Percentiles rank a stretch among this genome's conserved stretches.
These are phyloP conservation scores for Calyptomena viridis DNA, from an alignment of 2,113 vertebrate species.

Conservation along the genomic window DNA sequence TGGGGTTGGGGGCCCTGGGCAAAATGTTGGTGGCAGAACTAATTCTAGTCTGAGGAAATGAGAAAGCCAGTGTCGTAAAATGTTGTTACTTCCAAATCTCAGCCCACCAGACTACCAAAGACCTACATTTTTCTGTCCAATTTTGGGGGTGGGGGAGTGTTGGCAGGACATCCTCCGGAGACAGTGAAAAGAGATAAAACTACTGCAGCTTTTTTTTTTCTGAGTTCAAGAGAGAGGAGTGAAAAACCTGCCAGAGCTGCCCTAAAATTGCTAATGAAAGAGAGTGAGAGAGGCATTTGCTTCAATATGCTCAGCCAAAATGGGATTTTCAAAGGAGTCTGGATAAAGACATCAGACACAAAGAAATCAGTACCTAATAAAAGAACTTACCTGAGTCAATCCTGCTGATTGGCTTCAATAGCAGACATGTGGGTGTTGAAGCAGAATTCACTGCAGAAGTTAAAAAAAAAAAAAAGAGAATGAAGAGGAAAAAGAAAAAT, in stretches of 20 bases:
- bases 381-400: conserved; percentile 68
- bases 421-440: conserved; percentile 66
- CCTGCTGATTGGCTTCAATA: conserved; percentile 66
- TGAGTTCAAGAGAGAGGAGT: conserved; percentile 41
- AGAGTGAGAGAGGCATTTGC: conserved; percentile 62
- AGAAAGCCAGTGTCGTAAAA: conserved; percentile 60
- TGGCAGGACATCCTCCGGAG: conserved; percentile 51
- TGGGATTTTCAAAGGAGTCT: conserved; percentile 64
- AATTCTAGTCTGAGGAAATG: conserved; percentile 58
- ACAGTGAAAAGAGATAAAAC: conserved; percentile 35
- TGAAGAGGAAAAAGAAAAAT: conserved; percentile 43
- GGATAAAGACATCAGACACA: conserved; percentile 70
- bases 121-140: conserved; percentile 43
- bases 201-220: not conserved
- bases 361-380: conserved; percentile 69
- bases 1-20: conserved; percentile 58
- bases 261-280: conserved; percentile 68
- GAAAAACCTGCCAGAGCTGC: conserved; percentile 50
- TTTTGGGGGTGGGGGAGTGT: conserved; percentile 43
- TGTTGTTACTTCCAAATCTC: conserved; percentile 48
- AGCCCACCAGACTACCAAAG: conserved; percentile 24
- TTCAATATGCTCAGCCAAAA: conserved; percentile 67
- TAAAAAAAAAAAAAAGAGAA: conserved; percentile 5
- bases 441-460: conserved; percentile 61
- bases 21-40: conserved; percentile 56